phyloP scores from a whole-genome alignment of 2,888 invertebrate species.

The Schrankia costaestrigalis region DNA sequence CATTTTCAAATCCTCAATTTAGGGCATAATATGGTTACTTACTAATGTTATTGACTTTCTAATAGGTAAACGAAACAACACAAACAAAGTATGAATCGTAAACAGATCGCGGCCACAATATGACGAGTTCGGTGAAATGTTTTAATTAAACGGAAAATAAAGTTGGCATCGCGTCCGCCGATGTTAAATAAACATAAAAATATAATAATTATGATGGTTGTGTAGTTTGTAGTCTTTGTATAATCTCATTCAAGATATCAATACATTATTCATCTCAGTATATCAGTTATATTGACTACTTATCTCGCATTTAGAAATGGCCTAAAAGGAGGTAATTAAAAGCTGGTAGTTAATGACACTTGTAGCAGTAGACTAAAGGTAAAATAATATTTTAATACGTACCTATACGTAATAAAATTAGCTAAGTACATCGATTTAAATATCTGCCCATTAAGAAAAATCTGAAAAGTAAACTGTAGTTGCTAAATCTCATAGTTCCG shows the following conservation, averaged over 20 bases:
- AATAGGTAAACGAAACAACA: slow-evolving; percentile 28
- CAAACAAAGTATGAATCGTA: slow-evolving; percentile 51
- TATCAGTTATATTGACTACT: no score
- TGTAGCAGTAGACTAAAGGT: no score
- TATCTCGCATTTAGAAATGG: no score
- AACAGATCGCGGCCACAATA: slow-evolving; percentile 51
- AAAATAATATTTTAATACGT: no score
- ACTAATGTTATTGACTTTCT: neutral
- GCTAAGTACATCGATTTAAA: no score
- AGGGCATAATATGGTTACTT: neutral
- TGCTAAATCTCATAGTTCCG: no score
- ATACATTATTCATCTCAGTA: slow-evolving; percentile 42
- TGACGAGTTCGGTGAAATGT: slow-evolving; percentile 63
- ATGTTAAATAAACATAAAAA: slow-evolving; percentile 54
- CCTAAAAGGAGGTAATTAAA: no score
- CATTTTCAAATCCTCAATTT: no score
- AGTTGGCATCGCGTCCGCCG: slow-evolving; percentile 58
- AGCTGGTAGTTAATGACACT: no score
- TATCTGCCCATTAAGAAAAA: no score
- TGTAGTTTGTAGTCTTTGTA: slow-evolving; percentile 48
- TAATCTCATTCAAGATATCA: slow-evolving; percentile 57
- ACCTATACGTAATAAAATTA: no score
- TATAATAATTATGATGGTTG: slow-evolving; percentile 60
- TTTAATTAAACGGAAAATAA: slow-evolving; percentile 68
- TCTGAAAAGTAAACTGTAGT: no score